Percentiles rank a stretch among this genome's conserved stretches.
These are phyloP conservation scores for Zalophus californianus DNA, from an alignment of 2,797 vertebrate species.

Conservation along the genomic window DNA sequence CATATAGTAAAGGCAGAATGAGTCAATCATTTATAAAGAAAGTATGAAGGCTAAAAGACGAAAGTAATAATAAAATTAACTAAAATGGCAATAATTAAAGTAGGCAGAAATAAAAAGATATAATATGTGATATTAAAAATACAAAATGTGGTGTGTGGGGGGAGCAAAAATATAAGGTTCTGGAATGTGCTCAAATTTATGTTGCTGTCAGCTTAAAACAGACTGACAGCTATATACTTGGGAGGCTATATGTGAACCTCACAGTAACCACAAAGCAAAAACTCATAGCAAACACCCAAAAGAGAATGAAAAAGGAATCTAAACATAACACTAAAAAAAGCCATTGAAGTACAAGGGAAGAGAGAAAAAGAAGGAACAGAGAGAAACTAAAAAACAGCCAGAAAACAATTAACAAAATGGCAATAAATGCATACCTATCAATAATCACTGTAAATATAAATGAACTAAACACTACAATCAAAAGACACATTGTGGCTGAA, in stretches of 20 bases:
- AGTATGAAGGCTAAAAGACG: not conserved
- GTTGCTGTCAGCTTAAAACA: not conserved
- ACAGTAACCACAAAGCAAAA: not conserved
- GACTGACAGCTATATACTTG: not conserved
- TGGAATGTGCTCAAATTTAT: not conserved
- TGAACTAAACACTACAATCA: not conserved
- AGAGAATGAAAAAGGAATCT: not conserved
- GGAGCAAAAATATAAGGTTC: not conserved
- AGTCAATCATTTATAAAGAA: not conserved
- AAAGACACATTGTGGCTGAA: not conserved
- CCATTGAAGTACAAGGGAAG: not conserved
- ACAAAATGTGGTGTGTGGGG: not conserved
- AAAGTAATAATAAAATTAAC: not conserved
- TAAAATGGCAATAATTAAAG: not conserved
- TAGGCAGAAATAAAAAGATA: not conserved
- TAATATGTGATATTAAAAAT: not conserved
- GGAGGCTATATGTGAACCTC: not conserved
- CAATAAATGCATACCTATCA: not conserved
- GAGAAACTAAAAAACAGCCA: not conserved
- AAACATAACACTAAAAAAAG: not conserved
- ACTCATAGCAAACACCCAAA: not conserved
- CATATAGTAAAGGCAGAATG: not conserved
- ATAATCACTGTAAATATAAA: not conserved
- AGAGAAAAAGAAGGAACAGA: not conserved
- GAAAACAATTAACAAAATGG: not conserved